These are phyloP conservation scores for Heteropelma amictum DNA, from an alignment of 2,888 invertebrate species.

Conservation along the genomic window DNA sequence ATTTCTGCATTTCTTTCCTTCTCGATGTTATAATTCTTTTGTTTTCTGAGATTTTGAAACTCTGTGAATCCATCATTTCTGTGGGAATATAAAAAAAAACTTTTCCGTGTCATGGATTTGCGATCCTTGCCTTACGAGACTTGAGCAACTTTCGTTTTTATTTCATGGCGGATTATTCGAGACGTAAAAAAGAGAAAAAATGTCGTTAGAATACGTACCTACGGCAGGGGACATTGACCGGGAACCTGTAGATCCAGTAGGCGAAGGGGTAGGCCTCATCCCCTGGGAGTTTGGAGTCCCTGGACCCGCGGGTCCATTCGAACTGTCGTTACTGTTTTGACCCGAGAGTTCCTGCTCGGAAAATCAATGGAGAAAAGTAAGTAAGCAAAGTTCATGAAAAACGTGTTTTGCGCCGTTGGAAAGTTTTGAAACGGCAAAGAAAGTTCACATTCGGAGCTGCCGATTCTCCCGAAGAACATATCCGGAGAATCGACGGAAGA, in stretches of 20 bases:
- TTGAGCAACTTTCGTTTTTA: too few species aligned
- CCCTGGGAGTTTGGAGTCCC: slow-evolving; percentile 86
- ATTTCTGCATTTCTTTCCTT: too few species aligned
- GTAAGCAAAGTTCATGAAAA: background rate
- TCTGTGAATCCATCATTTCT: too few species aligned
- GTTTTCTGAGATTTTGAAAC: too few species aligned
- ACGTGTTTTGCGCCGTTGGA: background rate
- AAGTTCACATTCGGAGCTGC: background rate
- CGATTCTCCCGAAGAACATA: too few species aligned
- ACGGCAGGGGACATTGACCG: slow-evolving; percentile 99
- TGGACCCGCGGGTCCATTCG: slow-evolving; percentile 83
- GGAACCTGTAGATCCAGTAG: slow-evolving; percentile 95
- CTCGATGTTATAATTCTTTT: too few species aligned
- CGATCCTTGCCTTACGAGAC: too few species aligned
- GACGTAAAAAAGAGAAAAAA: background rate
- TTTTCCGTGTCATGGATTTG: too few species aligned
- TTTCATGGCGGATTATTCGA: background rate
- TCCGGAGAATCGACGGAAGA: too few species aligned
- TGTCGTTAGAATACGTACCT: slow-evolving; percentile 83
- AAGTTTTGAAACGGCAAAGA: background rate
- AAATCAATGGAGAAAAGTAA: slow-evolving; percentile 3
- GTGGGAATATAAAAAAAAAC: too few species aligned
- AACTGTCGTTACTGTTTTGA: slow-evolving; percentile 92
- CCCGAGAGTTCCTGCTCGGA: slow-evolving; percentile 88
- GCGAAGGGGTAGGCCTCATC: slow-evolving; percentile 95